A percentile compares a stretch with the other conserved stretches of the same genome.
Conservation (phyloP, 2,113 vertebrate genomes). For the Channa maculata region DNA sequence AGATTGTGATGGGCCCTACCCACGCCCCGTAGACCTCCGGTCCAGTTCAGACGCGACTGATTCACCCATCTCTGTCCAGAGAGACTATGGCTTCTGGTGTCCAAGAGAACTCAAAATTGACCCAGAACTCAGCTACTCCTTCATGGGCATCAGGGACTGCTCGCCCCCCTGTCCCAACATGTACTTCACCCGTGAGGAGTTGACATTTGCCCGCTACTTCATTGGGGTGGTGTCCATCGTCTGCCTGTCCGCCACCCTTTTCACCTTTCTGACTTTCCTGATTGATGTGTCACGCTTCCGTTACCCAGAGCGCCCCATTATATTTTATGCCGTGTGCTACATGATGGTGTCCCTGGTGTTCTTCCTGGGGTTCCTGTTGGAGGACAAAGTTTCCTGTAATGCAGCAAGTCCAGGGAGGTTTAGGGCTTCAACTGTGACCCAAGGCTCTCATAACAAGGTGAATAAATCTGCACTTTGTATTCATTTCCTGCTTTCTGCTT, state of each 20-base stretch:
- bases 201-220: constrained; percentile 94
- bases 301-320: constrained; percentile 96
- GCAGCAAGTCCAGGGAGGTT: constrained; percentile 87
- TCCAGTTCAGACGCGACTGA: constrained; percentile 86
- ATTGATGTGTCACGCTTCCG: constrained; percentile 96
- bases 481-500: neutral
- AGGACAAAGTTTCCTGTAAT: constrained; percentile 94
- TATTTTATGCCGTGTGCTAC: constrained; percentile 99
- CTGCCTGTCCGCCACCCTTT: constrained; percentile 96
- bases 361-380: constrained; percentile 95
- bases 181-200: constrained; percentile 94
- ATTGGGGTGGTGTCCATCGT: constrained; percentile 97
- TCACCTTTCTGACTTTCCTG: constrained; percentile 98
- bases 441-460: constrained; percentile 96
- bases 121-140: constrained; percentile 94
- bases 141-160: constrained; percentile 93
- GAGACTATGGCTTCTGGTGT: constrained; percentile 98
- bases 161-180: constrained; percentile 97
- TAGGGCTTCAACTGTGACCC: constrained; percentile 92
- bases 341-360: constrained; percentile 99
- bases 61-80: constrained; percentile 86
- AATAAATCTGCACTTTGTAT: neutral
- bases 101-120: constrained; percentile 94
- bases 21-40: constrained; percentile 90
- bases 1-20: constrained; percentile 93